A percentile compares a stretch with the other conserved stretches of the same genome.
Evolutionary conservation across 2,113 vertebrate genomes (phyloP).

Genomic region (Paedocypris sp.): DNA sequence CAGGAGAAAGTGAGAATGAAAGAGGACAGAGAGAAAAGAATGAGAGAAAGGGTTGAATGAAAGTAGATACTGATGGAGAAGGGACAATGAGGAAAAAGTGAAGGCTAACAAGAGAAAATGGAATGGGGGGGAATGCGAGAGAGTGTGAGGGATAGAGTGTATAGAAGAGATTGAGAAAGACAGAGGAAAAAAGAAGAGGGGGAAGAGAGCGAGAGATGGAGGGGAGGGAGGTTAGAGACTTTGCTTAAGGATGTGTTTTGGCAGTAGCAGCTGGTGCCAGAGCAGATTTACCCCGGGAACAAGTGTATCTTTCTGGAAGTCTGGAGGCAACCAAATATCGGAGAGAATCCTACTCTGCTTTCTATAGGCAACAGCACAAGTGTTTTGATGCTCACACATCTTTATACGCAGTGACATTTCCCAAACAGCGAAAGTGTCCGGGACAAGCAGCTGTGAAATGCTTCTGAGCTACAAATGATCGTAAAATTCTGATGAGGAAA

Average conservation of each 20-base stretch:
- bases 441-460: conserved; percentile 16
- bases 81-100: no score
- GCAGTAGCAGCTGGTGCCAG: conserved; percentile 30
- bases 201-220: no score
- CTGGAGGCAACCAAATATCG: conserved; percentile 8
- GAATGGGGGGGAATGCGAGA: no score
- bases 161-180: no score
- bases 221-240: no score
- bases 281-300: conserved; percentile 19
- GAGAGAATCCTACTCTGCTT: conserved; percentile 11
- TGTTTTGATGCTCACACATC: conserved; percentile 21
- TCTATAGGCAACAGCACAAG: conserved; percentile 26
- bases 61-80: no score
- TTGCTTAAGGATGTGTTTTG: conserved; percentile 24
- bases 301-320: conserved; percentile 10
- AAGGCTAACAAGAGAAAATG: no score
- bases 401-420: conserved; percentile 24
- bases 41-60: no score
- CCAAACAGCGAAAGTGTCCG: conserved; percentile 10
- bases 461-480: conserved; percentile 7
- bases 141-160: no score
- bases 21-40: no score
- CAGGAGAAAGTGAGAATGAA: no score
- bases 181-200: no score
- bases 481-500: background rate